Percentiles rank a stretch among this genome's conserved stretches.
Conservation (phyloP, 2,888 invertebrate species). For the Mactromeris polynyma region DNA sequence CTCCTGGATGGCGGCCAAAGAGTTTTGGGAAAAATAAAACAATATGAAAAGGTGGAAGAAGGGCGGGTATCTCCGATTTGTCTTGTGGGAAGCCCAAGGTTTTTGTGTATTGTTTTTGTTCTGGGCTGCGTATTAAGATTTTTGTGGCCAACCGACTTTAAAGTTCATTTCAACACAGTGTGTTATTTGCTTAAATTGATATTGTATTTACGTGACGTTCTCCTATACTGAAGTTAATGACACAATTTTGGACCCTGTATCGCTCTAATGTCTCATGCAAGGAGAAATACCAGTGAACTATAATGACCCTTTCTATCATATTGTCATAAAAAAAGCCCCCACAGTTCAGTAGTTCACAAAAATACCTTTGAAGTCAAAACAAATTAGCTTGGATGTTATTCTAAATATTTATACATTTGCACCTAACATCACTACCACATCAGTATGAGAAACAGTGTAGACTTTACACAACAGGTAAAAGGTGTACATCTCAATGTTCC, state of each 20-base stretch:
- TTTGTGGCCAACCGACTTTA: not conserved
- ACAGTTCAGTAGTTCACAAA: not conserved
- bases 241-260: not conserved
- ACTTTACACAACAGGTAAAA: not conserved
- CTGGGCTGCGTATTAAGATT: not conserved
- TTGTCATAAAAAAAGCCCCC: not conserved
- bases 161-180: not conserved
- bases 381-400: not conserved
- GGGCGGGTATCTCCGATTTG: not conserved
- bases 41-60: conserved; percentile 5
- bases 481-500: not conserved
- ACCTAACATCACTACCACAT: not conserved
- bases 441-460: not conserved
- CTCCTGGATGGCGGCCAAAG: not conserved
- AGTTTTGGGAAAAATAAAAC: not conserved
- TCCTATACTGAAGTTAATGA: not conserved
- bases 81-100: conserved; percentile 6
- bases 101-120: conserved; percentile 10
- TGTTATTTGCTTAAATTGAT: not conserved
- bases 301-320: not conserved
- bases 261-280: not conserved
- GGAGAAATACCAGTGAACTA: not conserved
- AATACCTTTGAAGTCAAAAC: conserved; percentile 2
- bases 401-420: not conserved
- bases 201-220: not conserved